Percentiles rank a stretch among this genome's conserved stretches.
Conservation (phyloP, 2,797 vertebrate species). For the Glyptemys insculpta region DNA sequence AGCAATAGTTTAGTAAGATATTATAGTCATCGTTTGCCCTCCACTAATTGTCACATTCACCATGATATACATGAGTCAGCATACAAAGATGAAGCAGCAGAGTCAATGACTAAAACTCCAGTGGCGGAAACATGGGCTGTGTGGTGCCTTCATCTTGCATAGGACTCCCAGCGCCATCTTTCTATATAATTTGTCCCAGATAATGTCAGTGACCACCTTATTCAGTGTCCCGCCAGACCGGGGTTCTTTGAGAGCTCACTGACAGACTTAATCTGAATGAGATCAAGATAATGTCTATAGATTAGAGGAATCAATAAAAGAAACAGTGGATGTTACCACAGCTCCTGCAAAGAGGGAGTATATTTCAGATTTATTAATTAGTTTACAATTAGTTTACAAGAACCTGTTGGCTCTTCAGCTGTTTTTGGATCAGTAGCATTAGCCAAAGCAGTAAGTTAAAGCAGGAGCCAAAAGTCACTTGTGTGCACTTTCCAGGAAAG, state of each 20-base stretch:
- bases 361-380: not conserved
- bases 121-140: not conserved
- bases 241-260: not conserved
- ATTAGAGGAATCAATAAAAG: not conserved
- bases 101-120: not conserved
- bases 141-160: not conserved
- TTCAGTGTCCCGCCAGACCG: not conserved
- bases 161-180: not conserved
- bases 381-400: not conserved
- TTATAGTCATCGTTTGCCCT: not conserved
- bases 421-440: not conserved
- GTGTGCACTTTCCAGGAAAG: not conserved
- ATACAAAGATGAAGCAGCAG: not conserved
- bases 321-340: not conserved
- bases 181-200: not conserved
- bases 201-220: not conserved
- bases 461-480: not conserved
- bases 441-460: not conserved
- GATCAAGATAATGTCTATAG: not conserved
- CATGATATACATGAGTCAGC: not conserved
- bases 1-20: not conserved
- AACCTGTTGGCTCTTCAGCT: not conserved
- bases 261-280: not conserved
- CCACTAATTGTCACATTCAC: not conserved
- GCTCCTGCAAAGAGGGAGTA: not conserved